These are phyloP conservation scores for Hucho hucho DNA, from an alignment of 2,113 vertebrate genomes.

Conservation along the genomic window DNA sequence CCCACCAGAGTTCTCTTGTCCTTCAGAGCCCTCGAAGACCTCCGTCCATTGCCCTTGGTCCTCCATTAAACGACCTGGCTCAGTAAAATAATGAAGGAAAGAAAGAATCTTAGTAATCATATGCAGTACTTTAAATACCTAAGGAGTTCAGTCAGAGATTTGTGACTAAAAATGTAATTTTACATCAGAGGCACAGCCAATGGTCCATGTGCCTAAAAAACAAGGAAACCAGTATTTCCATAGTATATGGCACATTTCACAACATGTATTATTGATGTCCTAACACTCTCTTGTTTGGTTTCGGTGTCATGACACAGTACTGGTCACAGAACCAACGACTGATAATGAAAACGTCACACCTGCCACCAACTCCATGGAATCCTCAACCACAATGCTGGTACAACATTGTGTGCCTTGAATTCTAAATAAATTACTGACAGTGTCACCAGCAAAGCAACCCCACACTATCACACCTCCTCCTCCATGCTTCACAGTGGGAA, in stretches of 20 bases:
- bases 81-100: not conserved
- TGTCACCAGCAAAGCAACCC: no score
- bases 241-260: slow-evolving; percentile 2
- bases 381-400: no score
- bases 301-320: not conserved
- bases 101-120: not conserved
- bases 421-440: no score
- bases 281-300: not conserved
- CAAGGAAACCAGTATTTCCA: slow-evolving; percentile 37
- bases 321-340: no score
- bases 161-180: slow-evolving; percentile 8
- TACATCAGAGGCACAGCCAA: not conserved
- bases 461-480: no score
- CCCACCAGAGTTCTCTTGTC: not conserved
- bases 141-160: not conserved
- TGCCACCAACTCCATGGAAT: not conserved
- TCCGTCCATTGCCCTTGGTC: slow-evolving; percentile 63
- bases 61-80: slow-evolving; percentile 63
- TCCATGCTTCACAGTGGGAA: no score
- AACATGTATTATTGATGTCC: not conserved
- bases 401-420: no score
- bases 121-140: not conserved
- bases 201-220: slow-evolving; percentile 11
- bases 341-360: no score
- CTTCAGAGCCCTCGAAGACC: slow-evolving; percentile 46